Conservation (phyloP, 2,113 vertebrate species). For the Scomber colias region DNA sequence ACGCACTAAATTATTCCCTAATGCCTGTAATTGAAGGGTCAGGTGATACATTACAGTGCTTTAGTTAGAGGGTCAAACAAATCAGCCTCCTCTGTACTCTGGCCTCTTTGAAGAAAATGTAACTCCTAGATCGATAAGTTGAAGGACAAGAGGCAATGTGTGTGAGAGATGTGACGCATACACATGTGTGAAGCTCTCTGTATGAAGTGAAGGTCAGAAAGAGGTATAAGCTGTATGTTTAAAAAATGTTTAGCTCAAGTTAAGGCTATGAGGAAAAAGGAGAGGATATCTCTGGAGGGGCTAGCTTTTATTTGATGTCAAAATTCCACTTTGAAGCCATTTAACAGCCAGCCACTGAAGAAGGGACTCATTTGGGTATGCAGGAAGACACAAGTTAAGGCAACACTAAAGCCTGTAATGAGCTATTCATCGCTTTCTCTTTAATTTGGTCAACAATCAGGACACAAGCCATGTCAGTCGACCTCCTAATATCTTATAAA, state of each 20-base stretch:
- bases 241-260: conserved; percentile 33
- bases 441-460: neutral
- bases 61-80: conserved; percentile 22
- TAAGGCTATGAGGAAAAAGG: conserved; percentile 9
- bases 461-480: neutral
- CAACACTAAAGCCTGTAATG: neutral
- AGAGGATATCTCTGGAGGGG: conserved; percentile 11
- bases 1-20: conserved; percentile 6
- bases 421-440: neutral
- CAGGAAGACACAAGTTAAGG: conserved; percentile 2
- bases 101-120: conserved; percentile 37
- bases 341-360: conserved; percentile 1
- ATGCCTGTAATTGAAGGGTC: conserved; percentile 11
- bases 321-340: conserved; percentile 32
- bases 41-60: conserved; percentile 16
- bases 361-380: conserved; percentile 1
- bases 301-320: conserved; percentile 37
- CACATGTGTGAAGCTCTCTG: conserved; percentile 19
- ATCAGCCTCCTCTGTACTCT: conserved; percentile 21
- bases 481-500: neutral
- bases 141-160: conserved; percentile 44
- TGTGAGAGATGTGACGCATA: conserved; percentile 35
- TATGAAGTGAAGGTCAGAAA: conserved; percentile 38
- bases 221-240: conserved; percentile 17
- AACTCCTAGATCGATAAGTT: conserved; percentile 36